Evolutionary conservation across 2,888 invertebrate genomes (phyloP).

Genomic region (Nipponacmea schrenckii): DNA sequence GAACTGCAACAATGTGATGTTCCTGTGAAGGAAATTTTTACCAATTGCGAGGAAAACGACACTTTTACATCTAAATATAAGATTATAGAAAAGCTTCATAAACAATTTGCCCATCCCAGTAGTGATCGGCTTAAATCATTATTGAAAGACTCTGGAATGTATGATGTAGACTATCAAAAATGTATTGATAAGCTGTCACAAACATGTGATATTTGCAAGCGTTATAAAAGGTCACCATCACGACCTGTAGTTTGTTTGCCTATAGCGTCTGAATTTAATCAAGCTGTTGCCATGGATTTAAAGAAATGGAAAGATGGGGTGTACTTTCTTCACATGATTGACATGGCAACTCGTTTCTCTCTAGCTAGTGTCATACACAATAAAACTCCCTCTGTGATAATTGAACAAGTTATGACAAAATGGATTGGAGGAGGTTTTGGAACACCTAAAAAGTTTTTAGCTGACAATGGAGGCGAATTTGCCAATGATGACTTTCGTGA

Average conservation of each 20-base stretch:
- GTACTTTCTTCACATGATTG: conserved; percentile 20
- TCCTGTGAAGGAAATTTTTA: too few species aligned
- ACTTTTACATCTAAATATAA: too few species aligned
- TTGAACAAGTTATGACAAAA: conserved; percentile 13
- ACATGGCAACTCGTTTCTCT: conserved; percentile 15
- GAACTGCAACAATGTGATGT: too few species aligned
- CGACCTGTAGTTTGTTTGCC: conserved; percentile 20
- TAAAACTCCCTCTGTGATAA: conserved; percentile 12
- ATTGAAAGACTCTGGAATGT: too few species aligned
- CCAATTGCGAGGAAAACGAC: too few species aligned
- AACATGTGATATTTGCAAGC: too few species aligned
- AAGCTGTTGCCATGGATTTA: conserved; percentile 19
- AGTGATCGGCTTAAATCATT: too few species aligned
- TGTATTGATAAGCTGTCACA: too few species aligned
- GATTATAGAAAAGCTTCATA: too few species aligned
- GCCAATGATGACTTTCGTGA: conserved; percentile 9
- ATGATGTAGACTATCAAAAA: too few species aligned
- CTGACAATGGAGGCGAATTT: conserved; percentile 23
- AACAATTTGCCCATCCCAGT: too few species aligned
- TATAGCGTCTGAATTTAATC: conserved; percentile 22
- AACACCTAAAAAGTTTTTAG: conserved; percentile 13
- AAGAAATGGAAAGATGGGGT: conserved; percentile 5
- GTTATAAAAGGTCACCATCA: conserved; percentile 7
- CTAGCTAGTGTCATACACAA: conserved; percentile 11
- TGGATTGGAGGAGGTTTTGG: conserved; percentile 19